phyloP scores from a whole-genome alignment of 2,797 vertebrate species.

The Simalia tracyae region DNA sequence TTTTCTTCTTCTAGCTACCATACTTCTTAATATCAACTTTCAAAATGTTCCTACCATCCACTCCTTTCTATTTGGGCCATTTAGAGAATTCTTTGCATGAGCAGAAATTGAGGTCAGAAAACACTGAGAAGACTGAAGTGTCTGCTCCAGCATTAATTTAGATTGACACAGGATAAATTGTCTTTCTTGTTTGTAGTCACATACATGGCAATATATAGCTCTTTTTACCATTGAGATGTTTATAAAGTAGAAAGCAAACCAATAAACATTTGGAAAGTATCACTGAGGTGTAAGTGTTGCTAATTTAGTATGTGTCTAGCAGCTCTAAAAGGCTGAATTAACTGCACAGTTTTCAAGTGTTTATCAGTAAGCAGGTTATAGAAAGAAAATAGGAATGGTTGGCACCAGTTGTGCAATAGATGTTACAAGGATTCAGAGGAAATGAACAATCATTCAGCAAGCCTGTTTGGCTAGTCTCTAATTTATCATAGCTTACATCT shows the following conservation, averaged over 20 bases:
- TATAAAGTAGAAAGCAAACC: constrained; percentile 25
- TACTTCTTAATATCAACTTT: not conserved
- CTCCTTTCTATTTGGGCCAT: not conserved
- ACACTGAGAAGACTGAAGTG: not conserved
- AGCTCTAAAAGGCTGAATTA: constrained; percentile 34
- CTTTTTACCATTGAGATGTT: constrained; percentile 12
- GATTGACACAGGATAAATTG: constrained; percentile 21
- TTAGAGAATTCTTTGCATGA: not conserved
- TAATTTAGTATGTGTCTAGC: constrained; percentile 24
- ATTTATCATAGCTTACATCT: constrained; percentile 83
- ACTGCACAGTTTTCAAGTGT: constrained; percentile 32
- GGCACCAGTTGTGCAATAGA: constrained; percentile 56
- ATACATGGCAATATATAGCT: constrained; percentile 32
- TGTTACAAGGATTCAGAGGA: constrained; percentile 69
- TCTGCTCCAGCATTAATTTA: constrained; percentile 16
- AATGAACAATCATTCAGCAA: constrained; percentile 74
- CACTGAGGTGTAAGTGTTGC: not conserved
- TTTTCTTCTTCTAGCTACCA: not conserved
- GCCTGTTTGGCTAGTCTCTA: constrained; percentile 69
- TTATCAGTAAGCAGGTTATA: constrained; percentile 47
- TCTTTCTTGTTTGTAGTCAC: not conserved
- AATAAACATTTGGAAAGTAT: accelerated
- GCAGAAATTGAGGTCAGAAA: not conserved
- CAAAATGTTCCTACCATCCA: not conserved
- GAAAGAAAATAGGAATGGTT: constrained; percentile 17